These are phyloP conservation scores for Corvus cornix DNA, from an alignment of 2,113 vertebrate species.

Conservation along the genomic window DNA sequence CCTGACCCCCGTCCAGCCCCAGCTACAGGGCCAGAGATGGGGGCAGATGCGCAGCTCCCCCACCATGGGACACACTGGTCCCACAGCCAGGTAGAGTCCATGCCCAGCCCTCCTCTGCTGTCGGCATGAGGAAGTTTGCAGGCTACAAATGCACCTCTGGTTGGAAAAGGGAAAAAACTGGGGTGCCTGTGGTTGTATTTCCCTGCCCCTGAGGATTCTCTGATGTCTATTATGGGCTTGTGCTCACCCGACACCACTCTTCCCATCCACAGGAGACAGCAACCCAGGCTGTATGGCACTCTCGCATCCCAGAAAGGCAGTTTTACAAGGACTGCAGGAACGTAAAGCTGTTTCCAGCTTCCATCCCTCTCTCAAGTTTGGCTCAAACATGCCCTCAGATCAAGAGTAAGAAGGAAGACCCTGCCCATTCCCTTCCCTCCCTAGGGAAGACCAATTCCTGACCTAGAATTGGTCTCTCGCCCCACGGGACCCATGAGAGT, in stretches of 20 bases:
- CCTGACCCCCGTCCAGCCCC: neutral
- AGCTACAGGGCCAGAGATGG: neutral
- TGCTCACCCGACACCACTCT: neutral
- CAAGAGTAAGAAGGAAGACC: neutral
- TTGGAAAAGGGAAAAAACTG: neutral
- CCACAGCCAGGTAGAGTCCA: neutral
- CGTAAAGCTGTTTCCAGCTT: neutral
- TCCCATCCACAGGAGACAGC: neutral
- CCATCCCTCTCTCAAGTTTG: neutral
- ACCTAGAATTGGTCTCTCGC: neutral
- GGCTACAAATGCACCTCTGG: neutral
- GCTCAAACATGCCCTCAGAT: neutral
- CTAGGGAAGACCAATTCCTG: neutral
- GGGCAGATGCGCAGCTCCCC: neutral
- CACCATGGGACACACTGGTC: fast-evolving
- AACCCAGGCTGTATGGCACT: neutral
- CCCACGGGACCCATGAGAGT: fast-evolving
- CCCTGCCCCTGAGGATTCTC: neutral
- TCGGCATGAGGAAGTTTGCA: neutral
- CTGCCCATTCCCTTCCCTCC: neutral
- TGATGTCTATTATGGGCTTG: neutral
- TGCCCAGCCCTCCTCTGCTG: neutral
- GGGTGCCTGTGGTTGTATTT: neutral
- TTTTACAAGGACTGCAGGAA: neutral
- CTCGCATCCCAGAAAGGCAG: neutral